Conservation (phyloP, 2,797 vertebrate genomes). For the Poeciliopsis gracilis region DNA sequence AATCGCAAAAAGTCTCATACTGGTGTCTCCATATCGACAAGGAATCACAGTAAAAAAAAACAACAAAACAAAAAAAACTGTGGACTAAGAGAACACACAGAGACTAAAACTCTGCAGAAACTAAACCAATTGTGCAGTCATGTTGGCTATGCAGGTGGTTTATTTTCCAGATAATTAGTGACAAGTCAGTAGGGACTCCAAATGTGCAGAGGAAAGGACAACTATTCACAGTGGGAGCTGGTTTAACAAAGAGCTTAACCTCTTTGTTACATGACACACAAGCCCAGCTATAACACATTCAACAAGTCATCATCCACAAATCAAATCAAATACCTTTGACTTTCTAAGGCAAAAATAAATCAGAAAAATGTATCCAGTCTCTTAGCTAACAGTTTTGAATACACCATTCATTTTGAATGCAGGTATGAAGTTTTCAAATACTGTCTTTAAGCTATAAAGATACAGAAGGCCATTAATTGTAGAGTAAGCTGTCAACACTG, state of each 20-base stretch:
- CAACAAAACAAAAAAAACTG: not conserved
- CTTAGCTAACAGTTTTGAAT: conserved; percentile 35
- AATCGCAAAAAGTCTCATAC: not conserved
- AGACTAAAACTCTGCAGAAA: not conserved
- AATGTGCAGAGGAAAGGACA: conserved; percentile 28
- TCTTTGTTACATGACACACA: not conserved
- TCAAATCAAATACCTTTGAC: conserved; percentile 5
- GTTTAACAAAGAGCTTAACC: conserved; percentile 12
- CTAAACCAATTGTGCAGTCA: conserved; percentile 18
- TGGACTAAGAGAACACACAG: conserved; percentile 1
- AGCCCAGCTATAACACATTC: not conserved
- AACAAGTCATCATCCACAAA: not conserved
- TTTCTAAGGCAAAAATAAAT: not conserved
- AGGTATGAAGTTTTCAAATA: not conserved
- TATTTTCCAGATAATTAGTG: conserved; percentile 27
- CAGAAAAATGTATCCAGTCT: not conserved
- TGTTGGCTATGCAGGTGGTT: conserved; percentile 2
- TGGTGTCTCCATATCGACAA: not conserved
- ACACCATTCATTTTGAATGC: conserved; percentile 4
- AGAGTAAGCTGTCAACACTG: conserved; percentile 45
- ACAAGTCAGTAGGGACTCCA: conserved; percentile 32
- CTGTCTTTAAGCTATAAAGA: conserved; percentile 19
- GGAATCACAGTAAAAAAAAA: not conserved
- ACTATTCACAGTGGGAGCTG: conserved; percentile 16
- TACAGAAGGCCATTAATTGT: conserved; percentile 25